Conservation (phyloP, 2,113 vertebrate species). For the Carlito syrichta region DNA sequence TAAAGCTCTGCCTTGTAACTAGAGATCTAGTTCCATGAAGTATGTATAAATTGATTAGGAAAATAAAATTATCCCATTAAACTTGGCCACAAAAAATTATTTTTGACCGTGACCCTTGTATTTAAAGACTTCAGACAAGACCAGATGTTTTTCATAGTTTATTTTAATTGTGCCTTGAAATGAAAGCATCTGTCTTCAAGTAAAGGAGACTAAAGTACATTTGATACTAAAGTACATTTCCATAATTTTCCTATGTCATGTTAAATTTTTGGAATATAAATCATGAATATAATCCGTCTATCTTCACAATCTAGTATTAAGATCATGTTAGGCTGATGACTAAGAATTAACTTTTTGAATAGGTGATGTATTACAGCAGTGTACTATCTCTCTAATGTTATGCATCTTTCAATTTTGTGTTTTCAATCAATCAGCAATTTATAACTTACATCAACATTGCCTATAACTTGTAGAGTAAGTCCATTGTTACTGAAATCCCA, state of each 20-base stretch:
- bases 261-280: background rate
- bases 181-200: background rate
- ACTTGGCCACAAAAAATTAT: background rate
- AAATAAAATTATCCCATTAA: background rate
- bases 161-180: slow-evolving; percentile 14
- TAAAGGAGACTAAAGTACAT: background rate
- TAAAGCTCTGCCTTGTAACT: background rate
- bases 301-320: background rate
- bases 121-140: background rate
- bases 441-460: background rate
- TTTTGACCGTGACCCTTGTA: background rate
- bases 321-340: background rate
- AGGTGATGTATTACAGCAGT: background rate
- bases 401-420: background rate
- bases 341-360: background rate
- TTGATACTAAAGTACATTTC: background rate
- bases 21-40: background rate
- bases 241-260: background rate
- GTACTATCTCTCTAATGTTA: background rate
- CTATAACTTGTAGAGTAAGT: background rate
- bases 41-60: background rate
- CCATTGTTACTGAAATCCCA: background rate
- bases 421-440: background rate
- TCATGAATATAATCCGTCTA: background rate
- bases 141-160: background rate